These are phyloP conservation scores for Philantomba maxwellii DNA, from an alignment of 2,113 vertebrate genomes.

Conservation along the genomic window DNA sequence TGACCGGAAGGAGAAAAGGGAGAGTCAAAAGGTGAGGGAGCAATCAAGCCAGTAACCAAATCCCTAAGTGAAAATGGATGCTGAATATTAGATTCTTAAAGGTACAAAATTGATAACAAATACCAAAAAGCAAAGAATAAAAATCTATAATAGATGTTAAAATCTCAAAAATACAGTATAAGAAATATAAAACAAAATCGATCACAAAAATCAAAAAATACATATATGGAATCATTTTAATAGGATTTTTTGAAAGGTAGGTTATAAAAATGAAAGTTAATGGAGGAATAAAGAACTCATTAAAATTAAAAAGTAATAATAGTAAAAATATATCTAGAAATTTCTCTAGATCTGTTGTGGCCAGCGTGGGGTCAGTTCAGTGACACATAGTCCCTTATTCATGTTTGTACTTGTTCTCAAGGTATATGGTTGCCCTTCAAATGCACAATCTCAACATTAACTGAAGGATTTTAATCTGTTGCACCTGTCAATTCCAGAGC, in stretches of 20 bases:
- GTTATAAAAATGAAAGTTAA: neutral
- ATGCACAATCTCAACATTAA: neutral
- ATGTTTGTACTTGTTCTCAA: neutral
- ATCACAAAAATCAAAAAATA: neutral
- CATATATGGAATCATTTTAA: neutral
- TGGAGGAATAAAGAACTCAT: neutral
- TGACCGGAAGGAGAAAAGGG: neutral
- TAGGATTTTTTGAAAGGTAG: neutral
- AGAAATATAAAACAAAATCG: neutral
- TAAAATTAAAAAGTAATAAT: neutral
- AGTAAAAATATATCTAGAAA: neutral
- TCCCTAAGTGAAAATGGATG: neutral
- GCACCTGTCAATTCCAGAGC: neutral
- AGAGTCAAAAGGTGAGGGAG: neutral
- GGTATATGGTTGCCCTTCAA: neutral
- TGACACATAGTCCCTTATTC: neutral
- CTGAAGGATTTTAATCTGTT: neutral
- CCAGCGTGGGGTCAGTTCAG: neutral
- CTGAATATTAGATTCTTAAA: neutral
- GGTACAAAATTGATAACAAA: neutral
- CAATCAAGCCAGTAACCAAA: neutral
- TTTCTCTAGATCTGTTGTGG: neutral
- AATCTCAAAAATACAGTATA: neutral
- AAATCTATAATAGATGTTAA: neutral
- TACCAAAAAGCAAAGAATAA: neutral